These are phyloP conservation scores for Lycorma delicatula DNA, from an alignment of 1,140 invertebrate species.

Conservation along the genomic window DNA sequence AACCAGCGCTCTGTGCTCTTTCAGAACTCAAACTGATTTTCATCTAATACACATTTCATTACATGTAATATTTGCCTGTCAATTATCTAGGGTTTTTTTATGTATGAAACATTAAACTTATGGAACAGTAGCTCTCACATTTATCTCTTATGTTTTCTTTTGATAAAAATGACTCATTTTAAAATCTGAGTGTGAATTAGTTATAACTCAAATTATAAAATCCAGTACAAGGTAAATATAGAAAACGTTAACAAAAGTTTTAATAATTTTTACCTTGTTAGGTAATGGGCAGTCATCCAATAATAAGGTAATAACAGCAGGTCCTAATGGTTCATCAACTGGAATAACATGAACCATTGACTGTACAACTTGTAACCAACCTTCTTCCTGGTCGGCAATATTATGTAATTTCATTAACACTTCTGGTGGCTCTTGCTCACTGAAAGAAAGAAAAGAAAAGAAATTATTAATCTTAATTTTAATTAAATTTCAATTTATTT, in stretches of 20 bases:
- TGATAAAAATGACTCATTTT: not conserved
- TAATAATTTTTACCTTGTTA: conserved; percentile 54
- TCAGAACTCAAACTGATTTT: no score
- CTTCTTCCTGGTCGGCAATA: conserved; percentile 82
- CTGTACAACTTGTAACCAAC: conserved; percentile 83
- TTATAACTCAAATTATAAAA: not conserved
- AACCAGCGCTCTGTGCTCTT: no score
- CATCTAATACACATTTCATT: no score
- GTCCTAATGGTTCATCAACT: conserved; percentile 76
- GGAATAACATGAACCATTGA: conserved; percentile 84
- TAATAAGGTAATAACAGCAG: conserved; percentile 81
- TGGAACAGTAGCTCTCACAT: no score
- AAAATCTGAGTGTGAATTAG: conserved; percentile 10
- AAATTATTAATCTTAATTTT: no score
- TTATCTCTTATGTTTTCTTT: not conserved
- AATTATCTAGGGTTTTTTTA: no score
- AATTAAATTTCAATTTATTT: no score
- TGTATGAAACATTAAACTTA: no score
- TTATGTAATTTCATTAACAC: conserved; percentile 73
- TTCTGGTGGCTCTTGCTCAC: conserved; percentile 77
- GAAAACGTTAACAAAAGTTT: not conserved
- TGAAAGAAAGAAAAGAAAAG: conserved; percentile 41
- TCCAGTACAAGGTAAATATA: conserved; percentile 12
- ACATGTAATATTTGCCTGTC: no score
- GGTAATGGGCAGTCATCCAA: conserved; percentile 88